Evolutionary conservation across 2,888 invertebrate species (phyloP), one percentile per base, ranked within the genome.

Genomic region (Dromius quadrimaculatus): DNA sequence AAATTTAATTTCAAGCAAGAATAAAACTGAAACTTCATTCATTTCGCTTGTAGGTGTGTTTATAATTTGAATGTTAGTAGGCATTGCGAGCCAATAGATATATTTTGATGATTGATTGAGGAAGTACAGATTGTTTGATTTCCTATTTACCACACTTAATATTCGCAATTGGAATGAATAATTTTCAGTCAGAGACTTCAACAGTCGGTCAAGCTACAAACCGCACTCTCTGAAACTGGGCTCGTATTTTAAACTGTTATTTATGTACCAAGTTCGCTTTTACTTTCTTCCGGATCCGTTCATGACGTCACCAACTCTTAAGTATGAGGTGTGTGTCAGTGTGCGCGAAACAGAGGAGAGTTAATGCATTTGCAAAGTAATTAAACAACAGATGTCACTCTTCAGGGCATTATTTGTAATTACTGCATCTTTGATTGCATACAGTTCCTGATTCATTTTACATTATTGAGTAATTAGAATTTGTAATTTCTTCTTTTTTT

Each of bases 261-360:
- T n/a, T n/a, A 2, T 38, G 38, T 38, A n/a, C 9, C n/a, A 2
- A 3, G 38, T 38, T 38, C 38, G 38, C 38, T 38, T 38, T 38
- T 38, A 38, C 38, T 38, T 38, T 38, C 38, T 38, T 38, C 38
- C 38, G 38, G 38, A 38, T 38, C 38, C 38, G 38, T n/a, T n/a
- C 6, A 3, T 38, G 13, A 38, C 38, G n/a, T 28, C 28, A 28
- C 8, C 28, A n/a, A n/a, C n/a, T n/a, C n/a, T n/a, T n/a, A n/a
- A n/a, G n/a, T n/a, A n/a, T n/a, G 28, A 6, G 28, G 28, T 28
- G 4, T 28, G 3, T 28, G 4, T 28, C 28, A 28, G 28, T 28
- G 8, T 28, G 28, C 28, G 28, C n/a, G n/a, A n/a, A n/a, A n/a
- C n/a, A n/a, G n/a, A 28, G 28, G 28, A 28, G 28, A 28, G 28